Conservation (phyloP, 2,888 invertebrate species). For the Drosophila monieri region DNA sequence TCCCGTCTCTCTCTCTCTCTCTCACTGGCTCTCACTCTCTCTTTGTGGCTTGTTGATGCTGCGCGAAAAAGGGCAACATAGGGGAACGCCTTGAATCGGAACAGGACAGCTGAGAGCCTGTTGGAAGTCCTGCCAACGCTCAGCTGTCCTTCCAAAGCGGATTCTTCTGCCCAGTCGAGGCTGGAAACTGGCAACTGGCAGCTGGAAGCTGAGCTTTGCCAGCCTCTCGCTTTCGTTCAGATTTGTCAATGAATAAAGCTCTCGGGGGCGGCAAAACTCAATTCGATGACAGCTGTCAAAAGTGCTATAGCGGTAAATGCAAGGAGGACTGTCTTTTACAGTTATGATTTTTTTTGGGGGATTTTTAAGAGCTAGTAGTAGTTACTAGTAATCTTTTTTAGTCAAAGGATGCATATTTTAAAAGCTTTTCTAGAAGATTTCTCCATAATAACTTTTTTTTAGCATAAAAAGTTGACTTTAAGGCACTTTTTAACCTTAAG, state of each 20-base stretch:
- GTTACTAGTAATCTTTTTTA: too few relatives aligned
- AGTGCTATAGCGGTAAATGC: not conserved
- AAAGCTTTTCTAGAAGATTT: too few relatives aligned
- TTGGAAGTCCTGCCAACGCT: conserved; percentile 26
- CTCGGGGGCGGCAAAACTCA: not conserved
- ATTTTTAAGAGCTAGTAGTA: not conserved
- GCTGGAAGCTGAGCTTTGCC: conserved; percentile 21
- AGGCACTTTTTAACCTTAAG: too few relatives aligned
- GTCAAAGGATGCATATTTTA: too few relatives aligned
- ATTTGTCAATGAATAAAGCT: conserved; percentile 42
- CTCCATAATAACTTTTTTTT: too few relatives aligned
- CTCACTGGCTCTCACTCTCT: not conserved
- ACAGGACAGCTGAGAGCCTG: conserved; percentile 25
- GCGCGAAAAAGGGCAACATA: conserved; percentile 3
- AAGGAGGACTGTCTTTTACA: not conserved
- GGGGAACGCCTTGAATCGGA: not conserved
- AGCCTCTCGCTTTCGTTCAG: conserved; percentile 1
- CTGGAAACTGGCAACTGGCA: not conserved
- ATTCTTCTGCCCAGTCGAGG: not conserved
- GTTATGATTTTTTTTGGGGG: not conserved
- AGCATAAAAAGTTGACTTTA: too few relatives aligned
- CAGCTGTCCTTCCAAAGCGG: conserved; percentile 24
- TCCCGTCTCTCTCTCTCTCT: not conserved
- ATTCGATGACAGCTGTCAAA: conserved; percentile 29
- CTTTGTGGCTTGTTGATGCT: conserved; percentile 18